A percentile compares a stretch with the other conserved stretches of the same genome.
These are phyloP conservation scores for Hirtodrosophila confusa DNA, from an alignment of 2,888 invertebrate species.

Conservation along the genomic window DNA sequence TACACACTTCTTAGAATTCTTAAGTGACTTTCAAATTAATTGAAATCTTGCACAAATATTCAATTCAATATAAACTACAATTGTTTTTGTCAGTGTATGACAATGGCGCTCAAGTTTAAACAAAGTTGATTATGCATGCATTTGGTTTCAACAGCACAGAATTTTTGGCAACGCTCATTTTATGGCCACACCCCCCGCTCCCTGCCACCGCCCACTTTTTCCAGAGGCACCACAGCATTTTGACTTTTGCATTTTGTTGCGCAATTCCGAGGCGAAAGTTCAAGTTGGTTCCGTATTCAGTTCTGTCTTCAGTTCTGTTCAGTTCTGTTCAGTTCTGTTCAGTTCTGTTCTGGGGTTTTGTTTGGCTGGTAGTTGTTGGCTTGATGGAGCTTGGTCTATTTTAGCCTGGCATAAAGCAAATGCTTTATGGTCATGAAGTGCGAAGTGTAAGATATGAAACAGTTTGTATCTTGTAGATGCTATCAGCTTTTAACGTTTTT, in stretches of 20 bases:
- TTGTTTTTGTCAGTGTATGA: conserved; percentile 14
- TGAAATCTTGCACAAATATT: no score
- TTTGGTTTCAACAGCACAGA: conserved; percentile 72
- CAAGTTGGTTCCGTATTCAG: conserved; percentile 65
- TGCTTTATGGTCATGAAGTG: conserved; percentile 79
- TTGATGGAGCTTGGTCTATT: conserved; percentile 63
- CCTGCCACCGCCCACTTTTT: conserved; percentile 13
- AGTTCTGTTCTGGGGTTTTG: conserved; percentile 42
- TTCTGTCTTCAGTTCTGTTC: conserved; percentile 8
- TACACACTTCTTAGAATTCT: no score
- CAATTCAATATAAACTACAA: no score
- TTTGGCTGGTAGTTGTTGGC: conserved; percentile 23
- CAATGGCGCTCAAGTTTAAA: conserved; percentile 74
- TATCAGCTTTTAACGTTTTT: conserved; percentile 41
- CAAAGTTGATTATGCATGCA: conserved; percentile 81
- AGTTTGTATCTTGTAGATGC: conserved; percentile 41
- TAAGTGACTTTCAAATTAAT: no score
- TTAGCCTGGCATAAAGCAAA: conserved; percentile 66
- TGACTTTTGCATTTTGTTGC: conserved; percentile 80
- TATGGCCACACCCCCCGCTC: conserved; percentile 60
- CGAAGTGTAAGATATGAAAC: conserved; percentile 78
- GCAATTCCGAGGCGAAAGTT: conserved; percentile 74
- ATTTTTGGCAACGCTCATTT: conserved; percentile 75
- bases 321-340: conserved; percentile 10
- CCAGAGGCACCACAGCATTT: conserved; percentile 54